Evolutionary conservation across 2,888 invertebrate genomes (phyloP), one percentile per base, ranked within the genome.

Genomic region (Amiota communis): DNA sequence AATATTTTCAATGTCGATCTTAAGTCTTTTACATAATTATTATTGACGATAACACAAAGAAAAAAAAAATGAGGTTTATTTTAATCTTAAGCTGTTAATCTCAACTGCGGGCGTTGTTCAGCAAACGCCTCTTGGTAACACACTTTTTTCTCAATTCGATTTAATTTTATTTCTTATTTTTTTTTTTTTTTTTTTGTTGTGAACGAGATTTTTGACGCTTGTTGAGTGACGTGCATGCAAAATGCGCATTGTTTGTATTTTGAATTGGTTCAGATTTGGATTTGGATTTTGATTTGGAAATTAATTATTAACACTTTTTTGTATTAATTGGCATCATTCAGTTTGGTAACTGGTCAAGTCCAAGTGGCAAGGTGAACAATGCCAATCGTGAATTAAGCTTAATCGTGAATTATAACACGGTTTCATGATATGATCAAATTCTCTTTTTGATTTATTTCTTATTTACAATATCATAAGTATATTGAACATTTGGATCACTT

Each of bases 121-220:
- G 36, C 36, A 36, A 36, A 36, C 36, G 49, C 67, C 75, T 49
- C 46, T 72, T 23, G 10, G 53, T 15, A 12, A 9, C 53, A 15
- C 53, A 36, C 53, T 36, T 17, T 17, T 69, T 71, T 48, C 36
- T 36, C 53, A 11, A n/a, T n/a, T 3, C 47, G 70, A 53, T 11
- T 23, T 23, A 23, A 23, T 23, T n/a, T 53, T 20, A 20, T 48
- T 69, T 49, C 13, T 12, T 69, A 20, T 51, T 20, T 36, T 36
- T 36, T 48, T 69, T 49, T 15, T 12, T 69, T 13, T 51, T 20
- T 36, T 36, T 36, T 36, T 36, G 6, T 36, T 36, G 36, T 36
- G 36, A 36, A 36, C 64, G 74, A 83, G 76, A 84, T 84, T 84
- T 80, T 79, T 73, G 81, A 83, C 85, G 82, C 81, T 83, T 79